phyloP scores from a whole-genome alignment of 2,888 invertebrate species.

The Thalpophila matura region DNA sequence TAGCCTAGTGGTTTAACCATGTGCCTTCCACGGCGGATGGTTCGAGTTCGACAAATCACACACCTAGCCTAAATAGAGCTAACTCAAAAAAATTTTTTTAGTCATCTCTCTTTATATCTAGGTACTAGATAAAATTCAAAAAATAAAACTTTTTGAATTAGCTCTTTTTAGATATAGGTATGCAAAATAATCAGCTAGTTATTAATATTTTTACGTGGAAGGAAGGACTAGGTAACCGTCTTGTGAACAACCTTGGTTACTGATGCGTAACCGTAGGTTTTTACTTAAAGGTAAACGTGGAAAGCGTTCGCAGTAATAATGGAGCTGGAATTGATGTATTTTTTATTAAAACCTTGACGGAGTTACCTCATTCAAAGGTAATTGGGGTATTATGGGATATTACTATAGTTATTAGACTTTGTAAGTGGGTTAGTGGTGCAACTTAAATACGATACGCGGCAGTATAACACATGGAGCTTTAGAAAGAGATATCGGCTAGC shows the following conservation, averaged over 20 bases:
- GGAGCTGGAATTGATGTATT: constrained; percentile 10
- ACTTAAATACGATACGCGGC: not conserved
- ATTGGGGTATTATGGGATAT: constrained; percentile 23
- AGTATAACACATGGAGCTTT: not conserved
- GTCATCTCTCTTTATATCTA: no score
- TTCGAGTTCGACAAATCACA: no score
- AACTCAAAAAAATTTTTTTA: no score
- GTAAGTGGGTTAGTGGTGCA: not conserved
- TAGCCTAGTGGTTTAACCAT: no score
- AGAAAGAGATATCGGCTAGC: no score
- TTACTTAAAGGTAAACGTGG: constrained; percentile 12
- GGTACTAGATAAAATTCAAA: no score
- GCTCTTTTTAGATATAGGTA: no score
- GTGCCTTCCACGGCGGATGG: no score
- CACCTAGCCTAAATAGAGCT: no score
- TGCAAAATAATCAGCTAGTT: no score
- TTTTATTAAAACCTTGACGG: constrained; percentile 24
- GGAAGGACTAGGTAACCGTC: constrained; percentile 25
- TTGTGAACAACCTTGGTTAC: constrained; percentile 37
- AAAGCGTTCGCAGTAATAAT: constrained; percentile 14
- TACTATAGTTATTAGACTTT: not conserved
- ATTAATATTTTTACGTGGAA: constrained; percentile 50
- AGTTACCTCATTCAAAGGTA: constrained; percentile 6
- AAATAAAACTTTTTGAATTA: no score
- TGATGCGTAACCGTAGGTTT: constrained; percentile 46